Evolutionary conservation across 1,140 invertebrate species (phyloP).

Genomic region (Arion vulgaris): DNA sequence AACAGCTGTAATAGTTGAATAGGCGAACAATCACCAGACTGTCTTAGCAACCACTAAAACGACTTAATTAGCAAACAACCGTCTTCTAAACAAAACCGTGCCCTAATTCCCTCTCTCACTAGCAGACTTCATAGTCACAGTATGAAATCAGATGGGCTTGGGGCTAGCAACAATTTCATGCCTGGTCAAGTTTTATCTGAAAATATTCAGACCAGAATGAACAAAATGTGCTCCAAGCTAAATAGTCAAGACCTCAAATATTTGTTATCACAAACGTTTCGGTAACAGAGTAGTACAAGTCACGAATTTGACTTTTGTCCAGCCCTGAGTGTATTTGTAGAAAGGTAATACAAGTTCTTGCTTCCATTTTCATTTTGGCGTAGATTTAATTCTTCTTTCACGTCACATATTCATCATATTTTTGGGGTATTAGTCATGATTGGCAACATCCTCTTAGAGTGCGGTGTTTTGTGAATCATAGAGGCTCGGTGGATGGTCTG

Average conservation of each 20-base stretch:
- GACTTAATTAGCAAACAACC: no score
- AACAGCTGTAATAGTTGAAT: no score
- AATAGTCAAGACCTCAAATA: conserved; percentile 7
- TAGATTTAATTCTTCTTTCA: neutral
- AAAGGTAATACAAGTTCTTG: neutral
- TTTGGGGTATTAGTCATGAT: neutral
- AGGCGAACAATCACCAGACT: no score
- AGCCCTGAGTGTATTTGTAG: neutral
- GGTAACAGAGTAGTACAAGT: conserved; percentile 3
- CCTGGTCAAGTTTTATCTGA: neutral
- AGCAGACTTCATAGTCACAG: neutral
- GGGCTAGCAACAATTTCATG: neutral
- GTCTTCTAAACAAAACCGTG: no score
- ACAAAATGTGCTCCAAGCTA: neutral
- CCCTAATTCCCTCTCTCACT: neutral
- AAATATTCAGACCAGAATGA: conserved; percentile 1
- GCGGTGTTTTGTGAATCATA: no score
- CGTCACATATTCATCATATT: neutral
- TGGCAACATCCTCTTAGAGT: no score
- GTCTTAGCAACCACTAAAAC: no score
- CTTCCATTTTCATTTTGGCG: neutral
- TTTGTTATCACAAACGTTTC: neutral
- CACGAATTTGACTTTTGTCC: neutral
- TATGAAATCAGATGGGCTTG: neutral
- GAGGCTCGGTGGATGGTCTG: no score